phyloP scores from a whole-genome alignment of 2,113 vertebrate species.

The Pseudorasbora parva region DNA sequence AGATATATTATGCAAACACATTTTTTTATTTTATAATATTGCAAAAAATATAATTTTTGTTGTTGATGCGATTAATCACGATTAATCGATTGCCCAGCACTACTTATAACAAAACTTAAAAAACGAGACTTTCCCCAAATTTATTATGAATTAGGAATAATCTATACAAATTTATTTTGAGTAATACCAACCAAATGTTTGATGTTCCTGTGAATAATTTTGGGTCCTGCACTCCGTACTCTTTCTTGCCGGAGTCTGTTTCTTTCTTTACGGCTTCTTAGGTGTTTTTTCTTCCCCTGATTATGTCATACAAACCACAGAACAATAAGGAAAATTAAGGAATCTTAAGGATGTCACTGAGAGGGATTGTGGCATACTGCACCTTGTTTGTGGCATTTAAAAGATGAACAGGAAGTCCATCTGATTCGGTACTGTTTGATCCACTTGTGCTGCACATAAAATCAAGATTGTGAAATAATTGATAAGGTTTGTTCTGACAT shows the following conservation, averaged over 20 bases:
- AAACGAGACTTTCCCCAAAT: no score
- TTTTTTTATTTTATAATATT: no score
- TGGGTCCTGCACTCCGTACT: constrained; percentile 18
- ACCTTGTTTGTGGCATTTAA: constrained; percentile 59
- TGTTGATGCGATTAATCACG: no score
- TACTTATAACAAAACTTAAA: no score
- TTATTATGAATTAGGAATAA: neutral
- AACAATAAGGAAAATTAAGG: neutral
- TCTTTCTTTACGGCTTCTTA: constrained; percentile 77
- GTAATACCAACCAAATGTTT: constrained; percentile 52
- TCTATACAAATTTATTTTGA: neutral
- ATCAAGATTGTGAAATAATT: constrained; percentile 14
- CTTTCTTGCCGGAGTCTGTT: constrained; percentile 64
- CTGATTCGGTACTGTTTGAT: constrained; percentile 87
- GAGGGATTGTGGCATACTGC: neutral
- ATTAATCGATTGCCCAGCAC: no score
- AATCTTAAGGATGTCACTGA: neutral
- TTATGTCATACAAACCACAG: constrained; percentile 49
- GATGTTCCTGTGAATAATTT: constrained; percentile 39
- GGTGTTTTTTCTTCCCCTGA: constrained; percentile 70
- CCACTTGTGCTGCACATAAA: constrained; percentile 81
- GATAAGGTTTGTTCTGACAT: neutral
- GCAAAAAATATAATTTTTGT: no score
- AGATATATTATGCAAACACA: no score
- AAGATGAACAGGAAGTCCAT: constrained; percentile 77